Conservation (phyloP, 2,113 vertebrate species). For the Charadrius vociferus region DNA sequence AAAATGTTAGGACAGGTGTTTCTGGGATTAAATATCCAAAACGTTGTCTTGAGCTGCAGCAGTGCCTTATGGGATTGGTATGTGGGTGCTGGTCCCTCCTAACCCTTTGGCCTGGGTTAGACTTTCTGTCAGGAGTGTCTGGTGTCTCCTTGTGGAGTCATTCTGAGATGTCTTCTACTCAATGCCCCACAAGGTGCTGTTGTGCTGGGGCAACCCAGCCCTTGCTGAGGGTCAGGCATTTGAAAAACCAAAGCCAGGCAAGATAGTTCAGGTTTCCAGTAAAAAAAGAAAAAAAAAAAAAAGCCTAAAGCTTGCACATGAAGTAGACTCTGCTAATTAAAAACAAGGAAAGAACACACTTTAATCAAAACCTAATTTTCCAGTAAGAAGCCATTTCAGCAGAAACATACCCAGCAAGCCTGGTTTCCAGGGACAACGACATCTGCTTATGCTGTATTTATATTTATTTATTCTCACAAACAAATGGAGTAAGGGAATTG, state of each 20-base stretch:
- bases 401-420: not conserved
- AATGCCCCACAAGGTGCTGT: rapidly evolving
- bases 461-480: conserved; percentile 22
- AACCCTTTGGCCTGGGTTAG: not conserved
- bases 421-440: conserved; percentile 17
- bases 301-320: not conserved
- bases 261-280: not conserved
- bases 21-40: not conserved
- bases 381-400: not conserved
- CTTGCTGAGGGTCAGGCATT: not conserved
- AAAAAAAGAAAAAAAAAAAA: not conserved
- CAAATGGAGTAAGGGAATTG: not conserved
- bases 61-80: not conserved
- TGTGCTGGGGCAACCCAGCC: not conserved
- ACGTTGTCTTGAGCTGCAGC: not conserved
- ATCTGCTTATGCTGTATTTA: conserved; percentile 19
- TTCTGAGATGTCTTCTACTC: not conserved
- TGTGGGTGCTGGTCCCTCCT: not conserved
- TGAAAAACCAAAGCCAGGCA: not conserved
- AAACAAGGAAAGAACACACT: conserved; percentile 3
- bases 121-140: not conserved
- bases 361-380: conserved; percentile 61
- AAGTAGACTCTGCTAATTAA: not conserved
- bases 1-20: not conserved
- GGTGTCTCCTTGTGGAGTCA: not conserved